phyloP scores from a whole-genome alignment of 2,888 invertebrate genomes.

The Polietes domitor region DNA sequence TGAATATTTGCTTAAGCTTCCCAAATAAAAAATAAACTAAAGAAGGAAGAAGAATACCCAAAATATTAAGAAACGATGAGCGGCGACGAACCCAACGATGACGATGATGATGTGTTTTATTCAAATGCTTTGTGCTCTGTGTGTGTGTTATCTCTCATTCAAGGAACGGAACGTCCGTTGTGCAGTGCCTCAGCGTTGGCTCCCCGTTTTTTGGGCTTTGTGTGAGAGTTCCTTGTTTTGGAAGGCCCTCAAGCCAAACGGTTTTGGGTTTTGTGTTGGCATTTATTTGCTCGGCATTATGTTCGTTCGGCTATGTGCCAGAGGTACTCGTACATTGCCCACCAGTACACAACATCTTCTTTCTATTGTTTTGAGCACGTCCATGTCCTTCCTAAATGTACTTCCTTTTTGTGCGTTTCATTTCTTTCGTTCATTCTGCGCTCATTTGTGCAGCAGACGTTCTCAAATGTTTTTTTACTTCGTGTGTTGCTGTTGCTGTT shows the following conservation, averaged over 20 bases:
- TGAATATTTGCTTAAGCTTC: slow-evolving; percentile 48
- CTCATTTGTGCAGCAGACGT: neutral
- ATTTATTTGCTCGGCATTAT: slow-evolving; percentile 28
- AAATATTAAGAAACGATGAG: slow-evolving; percentile 31
- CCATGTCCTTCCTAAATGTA: slow-evolving; percentile 66
- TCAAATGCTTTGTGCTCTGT: slow-evolving; percentile 32
- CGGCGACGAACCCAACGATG: slow-evolving; percentile 8
- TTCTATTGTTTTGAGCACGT: slow-evolving; percentile 66
- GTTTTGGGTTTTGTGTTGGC: neutral
- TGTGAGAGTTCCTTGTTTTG: slow-evolving; percentile 6
- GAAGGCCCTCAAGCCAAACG: slow-evolving; percentile 32
- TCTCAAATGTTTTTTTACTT: slow-evolving; percentile 18
- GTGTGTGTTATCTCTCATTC: slow-evolving; percentile 28
- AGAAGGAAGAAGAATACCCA: slow-evolving; percentile 27
- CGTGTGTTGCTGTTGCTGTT: neutral
- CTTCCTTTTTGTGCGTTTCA: slow-evolving; percentile 57
- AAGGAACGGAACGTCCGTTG: neutral
- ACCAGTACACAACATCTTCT: neutral
- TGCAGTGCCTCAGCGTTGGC: neutral
- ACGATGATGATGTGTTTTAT: slow-evolving; percentile 9
- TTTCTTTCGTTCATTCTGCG: neutral
- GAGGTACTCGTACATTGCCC: slow-evolving; percentile 4
- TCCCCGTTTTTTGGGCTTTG: slow-evolving; percentile 2
- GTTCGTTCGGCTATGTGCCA: slow-evolving; percentile 2
- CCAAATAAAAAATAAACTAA: slow-evolving; percentile 35